phyloP scores from a whole-genome alignment of 2,888 invertebrate species.

The Eudiplozoon nipponicum region DNA sequence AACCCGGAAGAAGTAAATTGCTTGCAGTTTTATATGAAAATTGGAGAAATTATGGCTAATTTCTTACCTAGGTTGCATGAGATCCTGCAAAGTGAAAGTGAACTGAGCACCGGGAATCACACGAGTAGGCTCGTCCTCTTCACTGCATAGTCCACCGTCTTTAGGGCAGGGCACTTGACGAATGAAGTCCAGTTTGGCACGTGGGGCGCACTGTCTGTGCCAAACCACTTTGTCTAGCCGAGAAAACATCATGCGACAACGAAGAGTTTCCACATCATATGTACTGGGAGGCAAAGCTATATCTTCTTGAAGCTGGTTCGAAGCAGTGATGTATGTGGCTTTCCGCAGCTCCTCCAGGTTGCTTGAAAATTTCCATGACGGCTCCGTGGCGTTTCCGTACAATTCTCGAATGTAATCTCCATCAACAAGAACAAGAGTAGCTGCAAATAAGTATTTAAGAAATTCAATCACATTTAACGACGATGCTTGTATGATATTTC shows the following conservation, averaged over 20 bases:
- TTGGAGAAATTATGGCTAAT: not conserved
- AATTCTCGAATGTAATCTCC: constrained; percentile 55
- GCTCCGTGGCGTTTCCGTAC: constrained; percentile 42
- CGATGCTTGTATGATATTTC: no score
- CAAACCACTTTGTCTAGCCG: constrained; percentile 49
- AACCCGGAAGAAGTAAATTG: no score
- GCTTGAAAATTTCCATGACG: not conserved
- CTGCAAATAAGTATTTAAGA: no score
- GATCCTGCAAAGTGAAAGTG: constrained; percentile 60
- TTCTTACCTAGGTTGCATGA: constrained; percentile 48
- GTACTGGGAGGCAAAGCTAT: not conserved
- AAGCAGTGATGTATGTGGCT: no score
- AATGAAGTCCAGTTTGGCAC: constrained; percentile 44
- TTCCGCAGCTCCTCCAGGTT: no score
- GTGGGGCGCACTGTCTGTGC: constrained; percentile 45
- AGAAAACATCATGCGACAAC: constrained; percentile 51
- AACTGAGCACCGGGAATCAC: constrained; percentile 61
- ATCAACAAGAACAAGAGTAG: constrained; percentile 56
- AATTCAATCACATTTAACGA: no score
- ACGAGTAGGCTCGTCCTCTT: constrained; percentile 43
- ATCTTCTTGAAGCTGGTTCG: not conserved
- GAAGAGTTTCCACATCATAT: not conserved
- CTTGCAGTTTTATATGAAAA: no score
- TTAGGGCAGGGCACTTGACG: constrained; percentile 51
- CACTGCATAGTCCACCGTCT: constrained; percentile 43